A percentile compares a stretch with the other conserved stretches of the same genome.
Conservation (phyloP, 2,888 invertebrate genomes). For the Thyatira batis region DNA sequence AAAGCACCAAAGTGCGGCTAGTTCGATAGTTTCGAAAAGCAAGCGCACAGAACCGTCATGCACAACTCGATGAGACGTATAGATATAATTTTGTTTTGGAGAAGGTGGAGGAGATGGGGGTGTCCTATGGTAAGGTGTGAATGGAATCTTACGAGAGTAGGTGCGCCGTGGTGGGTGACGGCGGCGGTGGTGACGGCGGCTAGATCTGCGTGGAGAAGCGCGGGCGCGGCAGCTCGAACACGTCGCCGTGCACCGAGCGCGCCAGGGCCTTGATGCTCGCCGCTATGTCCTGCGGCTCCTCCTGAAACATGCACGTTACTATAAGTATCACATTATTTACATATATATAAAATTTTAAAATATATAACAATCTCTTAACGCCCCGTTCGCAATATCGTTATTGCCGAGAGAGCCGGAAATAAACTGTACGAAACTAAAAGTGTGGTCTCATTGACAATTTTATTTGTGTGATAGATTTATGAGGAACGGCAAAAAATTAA, state of each 20-base stretch:
- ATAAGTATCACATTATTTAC: too few relatives aligned
- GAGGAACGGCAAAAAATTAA: too few relatives aligned
- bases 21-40: constrained; percentile 27
- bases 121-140: constrained; percentile 2
- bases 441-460: too few relatives aligned
- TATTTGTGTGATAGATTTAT: too few relatives aligned
- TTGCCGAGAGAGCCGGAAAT: too few relatives aligned
- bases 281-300: constrained; percentile 90
- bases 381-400: too few relatives aligned
- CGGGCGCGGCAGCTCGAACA: constrained; percentile 93
- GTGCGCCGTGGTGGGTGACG: constrained; percentile 3
- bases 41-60: constrained; percentile 39
- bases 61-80: constrained; percentile 52
- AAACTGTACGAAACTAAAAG: too few relatives aligned
- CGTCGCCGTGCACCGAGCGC: constrained; percentile 94
- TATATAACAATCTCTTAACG: too few relatives aligned
- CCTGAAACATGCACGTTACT: constrained; percentile 53
- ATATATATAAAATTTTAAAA: too few relatives aligned
- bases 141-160: constrained; percentile 17
- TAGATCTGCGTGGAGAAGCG: constrained; percentile 93
- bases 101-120: constrained; percentile 14
- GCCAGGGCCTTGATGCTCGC: constrained; percentile 96
- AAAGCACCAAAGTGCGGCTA: constrained; percentile 64
- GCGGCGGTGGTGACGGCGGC: constrained; percentile 33
- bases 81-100: constrained; percentile 17